Evolutionary conservation across 2,888 invertebrate genomes (phyloP), one percentile per base, ranked within the genome.

Genomic region (Hirudinaria manillensis): DNA sequence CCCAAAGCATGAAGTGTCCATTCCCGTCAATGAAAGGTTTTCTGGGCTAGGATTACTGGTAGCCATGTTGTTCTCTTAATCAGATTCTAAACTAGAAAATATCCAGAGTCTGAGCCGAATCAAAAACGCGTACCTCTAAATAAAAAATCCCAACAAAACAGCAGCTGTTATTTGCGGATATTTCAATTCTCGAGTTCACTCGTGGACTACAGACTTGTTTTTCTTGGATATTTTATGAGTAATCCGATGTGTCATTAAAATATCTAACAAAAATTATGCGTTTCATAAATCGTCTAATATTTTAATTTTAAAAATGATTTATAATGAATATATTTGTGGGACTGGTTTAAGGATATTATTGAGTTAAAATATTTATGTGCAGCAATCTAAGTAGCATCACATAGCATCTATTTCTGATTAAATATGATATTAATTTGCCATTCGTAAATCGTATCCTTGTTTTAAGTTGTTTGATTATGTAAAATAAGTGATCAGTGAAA

Each of bases 161-260:
- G 19, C 61, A 27, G 29, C 61, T 45, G 45, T 45, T 45, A 10
- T 45, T 7, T 1, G 6, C 16, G 16, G 45, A 45, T 45, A 45
- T 45, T 45, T 16, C 16, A 45, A 45, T 6, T 45, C 45, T 61
- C 61, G 61, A 61, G 29, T 61, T 61, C 24, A 27, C 29, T 61
- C 24, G 24, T 61, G 24, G 24, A 27, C 24, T 61, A 10, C 19
- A 61, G 61, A 29, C 61, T 61, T 61, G 24, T 29, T 45, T 61
- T 61, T 61, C 61, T 61, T 24, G 61, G 29, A 27, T 27, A 29
- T 61, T 27, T 27, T 29, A 24, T 61, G 61, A 61, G 61, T 61
- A 61, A 29, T 10, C 61, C 61, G 61, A 61, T 61, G 45, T 45
- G 45, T 45, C 45, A 61, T 61, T 61, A 29, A 61, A 61, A 61